These are phyloP conservation scores for Clangula hyemalis DNA, from an alignment of 2,797 vertebrate genomes.

Conservation along the genomic window DNA sequence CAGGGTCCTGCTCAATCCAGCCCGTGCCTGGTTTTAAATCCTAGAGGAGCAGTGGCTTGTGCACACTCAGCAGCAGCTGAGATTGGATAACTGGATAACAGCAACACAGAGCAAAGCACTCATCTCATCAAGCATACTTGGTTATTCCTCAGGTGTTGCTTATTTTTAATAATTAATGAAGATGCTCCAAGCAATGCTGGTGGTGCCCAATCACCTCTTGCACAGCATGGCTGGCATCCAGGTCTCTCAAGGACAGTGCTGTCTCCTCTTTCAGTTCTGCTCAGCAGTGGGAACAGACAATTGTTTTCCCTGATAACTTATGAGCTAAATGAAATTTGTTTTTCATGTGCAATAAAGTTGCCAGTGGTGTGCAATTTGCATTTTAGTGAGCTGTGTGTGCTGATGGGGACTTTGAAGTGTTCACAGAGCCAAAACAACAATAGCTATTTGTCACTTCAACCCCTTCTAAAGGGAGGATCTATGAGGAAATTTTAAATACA, in stretches of 20 bases:
- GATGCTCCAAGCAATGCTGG: not conserved
- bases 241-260: not conserved
- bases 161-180: not conserved
- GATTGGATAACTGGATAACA: not conserved
- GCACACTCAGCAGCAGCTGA: not conserved
- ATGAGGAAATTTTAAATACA: not conserved
- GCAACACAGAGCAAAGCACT: not conserved
- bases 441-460: not conserved
- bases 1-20: not conserved
- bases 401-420: not conserved
- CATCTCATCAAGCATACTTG: not conserved
- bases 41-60: rapidly evolving
- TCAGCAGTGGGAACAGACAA: not conserved
- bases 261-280: not conserved
- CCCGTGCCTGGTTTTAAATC: not conserved
- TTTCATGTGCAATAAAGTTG: not conserved
- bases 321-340: not conserved
- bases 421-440: not conserved
- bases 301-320: not conserved
- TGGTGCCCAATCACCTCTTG: not conserved
- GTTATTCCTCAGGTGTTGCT: not conserved
- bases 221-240: not conserved
- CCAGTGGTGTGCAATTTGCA: not conserved
- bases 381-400: not conserved
- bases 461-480: not conserved